Evolutionary conservation across 2,888 invertebrate genomes (phyloP).

Genomic region (Actias luna): DNA sequence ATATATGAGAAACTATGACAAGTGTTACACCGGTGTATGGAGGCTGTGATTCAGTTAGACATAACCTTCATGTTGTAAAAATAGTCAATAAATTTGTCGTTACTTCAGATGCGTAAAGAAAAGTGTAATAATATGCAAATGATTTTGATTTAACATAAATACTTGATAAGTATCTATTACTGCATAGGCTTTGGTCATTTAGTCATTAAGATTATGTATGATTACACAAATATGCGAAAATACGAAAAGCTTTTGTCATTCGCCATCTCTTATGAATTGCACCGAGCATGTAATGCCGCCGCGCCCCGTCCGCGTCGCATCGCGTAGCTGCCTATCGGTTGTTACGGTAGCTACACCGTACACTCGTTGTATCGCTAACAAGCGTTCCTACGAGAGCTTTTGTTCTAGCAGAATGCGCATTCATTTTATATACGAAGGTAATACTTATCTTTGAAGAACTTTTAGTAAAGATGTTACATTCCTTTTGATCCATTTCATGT

Average conservation of each 20-base stretch:
- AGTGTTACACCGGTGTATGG: too few species aligned
- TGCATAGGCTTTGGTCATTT: too few species aligned
- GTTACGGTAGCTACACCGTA: conserved; percentile 32
- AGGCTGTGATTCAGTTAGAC: too few species aligned
- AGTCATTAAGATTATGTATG: too few species aligned
- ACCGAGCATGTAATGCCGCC: neutral
- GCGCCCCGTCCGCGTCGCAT: neutral
- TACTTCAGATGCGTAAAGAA: too few species aligned
- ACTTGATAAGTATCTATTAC: too few species aligned
- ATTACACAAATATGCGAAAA: neutral
- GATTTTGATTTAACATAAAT: too few species aligned
- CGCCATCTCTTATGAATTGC: neutral
- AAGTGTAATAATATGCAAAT: too few species aligned
- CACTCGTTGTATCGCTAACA: conserved; percentile 52
- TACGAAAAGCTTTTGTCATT: neutral
- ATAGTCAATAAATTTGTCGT: too few species aligned
- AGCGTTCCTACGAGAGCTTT: conserved; percentile 47
- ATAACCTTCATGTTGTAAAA: too few species aligned
- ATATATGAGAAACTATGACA: too few species aligned
- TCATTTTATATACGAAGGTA: conserved; percentile 11
- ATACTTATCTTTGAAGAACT: neutral
- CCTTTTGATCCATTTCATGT: neutral
- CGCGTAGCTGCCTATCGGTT: conserved; percentile 19
- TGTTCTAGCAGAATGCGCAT: conserved; percentile 35
- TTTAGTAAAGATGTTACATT: neutral